Evolutionary conservation across 2,797 vertebrate species (phyloP).

Genomic region (Stomatorhinus walkeri): DNA sequence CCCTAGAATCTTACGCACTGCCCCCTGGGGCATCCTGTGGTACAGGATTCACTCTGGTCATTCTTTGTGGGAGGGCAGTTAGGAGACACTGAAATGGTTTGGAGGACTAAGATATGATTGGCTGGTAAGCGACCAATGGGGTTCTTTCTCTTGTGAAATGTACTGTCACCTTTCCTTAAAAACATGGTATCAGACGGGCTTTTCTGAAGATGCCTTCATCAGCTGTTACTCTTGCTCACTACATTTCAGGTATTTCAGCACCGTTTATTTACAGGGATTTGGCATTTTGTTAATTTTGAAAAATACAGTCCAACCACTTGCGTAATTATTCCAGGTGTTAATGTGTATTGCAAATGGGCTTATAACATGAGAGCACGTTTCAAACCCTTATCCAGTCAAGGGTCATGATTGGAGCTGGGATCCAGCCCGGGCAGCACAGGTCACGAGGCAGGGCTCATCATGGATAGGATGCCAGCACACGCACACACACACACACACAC

Average conservation of each 20-base stretch:
- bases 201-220: not conserved
- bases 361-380: not conserved
- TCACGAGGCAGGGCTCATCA: not conserved
- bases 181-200: not conserved
- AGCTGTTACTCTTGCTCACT: not conserved
- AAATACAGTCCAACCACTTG: not conserved
- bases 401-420: not conserved
- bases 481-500: not conserved
- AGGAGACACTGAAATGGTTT: not conserved
- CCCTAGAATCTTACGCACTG: not conserved
- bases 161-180: not conserved
- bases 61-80: not conserved
- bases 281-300: not conserved
- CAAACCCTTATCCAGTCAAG: not conserved
- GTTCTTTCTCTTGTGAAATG: not conserved
- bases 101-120: not conserved
- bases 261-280: not conserved
- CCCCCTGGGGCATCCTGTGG: not conserved
- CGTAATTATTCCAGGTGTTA: not conserved
- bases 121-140: not conserved
- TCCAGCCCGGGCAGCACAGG: not conserved
- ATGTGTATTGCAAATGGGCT: not conserved
- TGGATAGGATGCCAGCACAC: not conserved
- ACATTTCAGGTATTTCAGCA: not conserved
- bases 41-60: not conserved